Evolutionary conservation across 1,140 invertebrate species (phyloP).

Genomic region (Meteorus sp.): DNA sequence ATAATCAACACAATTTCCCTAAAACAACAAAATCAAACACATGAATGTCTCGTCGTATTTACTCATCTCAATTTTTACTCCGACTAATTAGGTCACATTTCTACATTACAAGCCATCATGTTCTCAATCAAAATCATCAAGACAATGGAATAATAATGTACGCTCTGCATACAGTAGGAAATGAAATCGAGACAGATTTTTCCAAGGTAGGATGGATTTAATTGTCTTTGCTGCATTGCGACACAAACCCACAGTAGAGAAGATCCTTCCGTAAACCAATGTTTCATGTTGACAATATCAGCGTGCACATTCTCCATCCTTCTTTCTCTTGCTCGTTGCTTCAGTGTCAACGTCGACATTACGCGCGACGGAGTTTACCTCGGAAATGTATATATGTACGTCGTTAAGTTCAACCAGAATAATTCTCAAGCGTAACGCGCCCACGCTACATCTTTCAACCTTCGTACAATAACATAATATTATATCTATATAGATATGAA

Average conservation of each 20-base stretch:
- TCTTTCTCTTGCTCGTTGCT: slow-evolving; percentile 12
- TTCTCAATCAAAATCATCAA: too few relatives aligned
- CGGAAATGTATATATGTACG: slow-evolving; percentile 12
- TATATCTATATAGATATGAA: too few relatives aligned
- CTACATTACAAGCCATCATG: too few relatives aligned
- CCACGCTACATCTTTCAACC: too few relatives aligned
- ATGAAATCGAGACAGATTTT: slow-evolving; percentile 1
- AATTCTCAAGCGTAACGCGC: slow-evolving; percentile 14
- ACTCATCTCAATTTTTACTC: too few relatives aligned
- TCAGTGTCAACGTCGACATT: slow-evolving; percentile 29
- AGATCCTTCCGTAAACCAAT: slow-evolving; percentile 23
- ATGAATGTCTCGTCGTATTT: too few relatives aligned
- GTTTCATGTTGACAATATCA: slow-evolving; percentile 15
- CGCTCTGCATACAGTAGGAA: not conserved
- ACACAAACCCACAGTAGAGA: slow-evolving; percentile 22
- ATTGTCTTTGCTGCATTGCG: slow-evolving; percentile 32
- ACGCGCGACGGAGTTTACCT: slow-evolving; percentile 16
- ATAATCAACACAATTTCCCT: too few relatives aligned
- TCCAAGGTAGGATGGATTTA: slow-evolving; percentile 22
- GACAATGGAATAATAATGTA: not conserved
- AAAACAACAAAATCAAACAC: too few relatives aligned
- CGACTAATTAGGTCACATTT: too few relatives aligned
- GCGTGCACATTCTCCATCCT: not conserved
- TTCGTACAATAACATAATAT: too few relatives aligned
- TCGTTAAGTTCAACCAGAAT: slow-evolving; percentile 27